A percentile compares a stretch with the other conserved stretches of the same genome.
Conservation (phyloP, 1,140 invertebrate genomes). For the Drosophila dunni region DNA sequence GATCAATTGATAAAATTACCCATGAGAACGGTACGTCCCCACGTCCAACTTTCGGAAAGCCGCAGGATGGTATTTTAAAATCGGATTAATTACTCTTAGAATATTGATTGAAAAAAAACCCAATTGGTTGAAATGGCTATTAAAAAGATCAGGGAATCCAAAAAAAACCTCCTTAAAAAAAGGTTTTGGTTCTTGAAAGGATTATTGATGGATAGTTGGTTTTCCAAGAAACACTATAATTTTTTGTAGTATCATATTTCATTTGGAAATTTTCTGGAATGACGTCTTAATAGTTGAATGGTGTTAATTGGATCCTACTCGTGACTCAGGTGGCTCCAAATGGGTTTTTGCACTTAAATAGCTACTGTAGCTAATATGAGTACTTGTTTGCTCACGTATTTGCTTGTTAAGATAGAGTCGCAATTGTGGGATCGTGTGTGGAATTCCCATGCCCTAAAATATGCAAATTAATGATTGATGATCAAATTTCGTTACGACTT, state of each 20-base stretch:
- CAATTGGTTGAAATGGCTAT: too few species aligned
- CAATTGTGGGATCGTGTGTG: conserved; percentile 25
- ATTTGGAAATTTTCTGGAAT: conserved; percentile 8
- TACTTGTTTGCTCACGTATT: conserved; percentile 5
- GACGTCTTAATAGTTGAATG: conserved; percentile 21
- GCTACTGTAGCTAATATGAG: conserved; percentile 4
- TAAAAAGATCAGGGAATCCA: too few species aligned
- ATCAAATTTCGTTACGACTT: background rate
- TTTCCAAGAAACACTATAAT: background rate
- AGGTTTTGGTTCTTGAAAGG: too few species aligned
- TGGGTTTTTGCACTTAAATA: conserved; percentile 14
- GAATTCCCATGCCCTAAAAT: conserved; percentile 39
- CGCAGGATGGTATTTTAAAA: too few species aligned
- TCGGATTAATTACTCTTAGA: too few species aligned
- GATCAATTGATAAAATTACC: background rate
- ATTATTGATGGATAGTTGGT: too few species aligned
- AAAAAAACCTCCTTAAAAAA: too few species aligned
- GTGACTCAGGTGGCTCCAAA: conserved; percentile 33
- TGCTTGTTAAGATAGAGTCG: conserved; percentile 19
- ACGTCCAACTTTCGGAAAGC: too few species aligned
- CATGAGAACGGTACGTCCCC: too few species aligned
- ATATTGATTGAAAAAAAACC: too few species aligned
- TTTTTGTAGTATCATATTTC: too few species aligned
- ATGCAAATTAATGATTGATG: conserved; percentile 6
- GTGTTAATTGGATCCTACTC: conserved; percentile 30